A percentile compares a stretch with the other conserved stretches of the same genome.
Evolutionary conservation across 2,797 vertebrate species (phyloP).

Genomic region (Fistularia tabacaria): DNA sequence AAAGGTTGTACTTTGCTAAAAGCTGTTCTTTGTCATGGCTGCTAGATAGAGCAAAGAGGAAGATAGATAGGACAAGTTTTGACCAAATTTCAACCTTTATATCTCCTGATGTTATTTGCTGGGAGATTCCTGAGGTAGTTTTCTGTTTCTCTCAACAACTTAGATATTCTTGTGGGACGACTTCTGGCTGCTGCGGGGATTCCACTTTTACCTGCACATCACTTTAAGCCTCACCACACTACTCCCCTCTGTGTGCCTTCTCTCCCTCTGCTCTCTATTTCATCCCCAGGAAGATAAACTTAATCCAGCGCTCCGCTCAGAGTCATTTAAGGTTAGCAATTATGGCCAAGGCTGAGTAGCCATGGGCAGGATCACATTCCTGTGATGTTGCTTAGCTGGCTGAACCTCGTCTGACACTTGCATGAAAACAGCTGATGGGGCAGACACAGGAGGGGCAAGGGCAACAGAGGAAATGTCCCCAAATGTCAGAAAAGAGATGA

Average conservation of each 20-base stretch:
- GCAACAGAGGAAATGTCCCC: no score
- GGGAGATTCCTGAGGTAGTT: no score
- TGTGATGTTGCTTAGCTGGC: conserved; percentile 39
- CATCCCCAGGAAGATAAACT: conserved; percentile 50
- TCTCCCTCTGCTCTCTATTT: conserved; percentile 20
- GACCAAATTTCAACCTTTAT: no score
- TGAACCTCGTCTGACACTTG: conserved; percentile 38
- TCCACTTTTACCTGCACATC: conserved; percentile 24
- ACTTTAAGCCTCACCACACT: conserved; percentile 38
- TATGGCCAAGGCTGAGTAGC: conserved; percentile 30
- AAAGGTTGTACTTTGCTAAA: no score
- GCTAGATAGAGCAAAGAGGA: no score
- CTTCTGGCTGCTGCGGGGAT: no score
- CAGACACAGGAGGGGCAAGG: conserved; percentile 21
- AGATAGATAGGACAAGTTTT: no score
- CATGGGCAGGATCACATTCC: background rate
- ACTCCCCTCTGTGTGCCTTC: conserved; percentile 35
- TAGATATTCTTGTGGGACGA: no score
- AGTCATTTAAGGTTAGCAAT: conserved; percentile 53
- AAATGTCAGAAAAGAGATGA: no score
- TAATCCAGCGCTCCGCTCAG: conserved; percentile 42
- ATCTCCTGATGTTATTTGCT: no score
- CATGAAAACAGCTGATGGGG: conserved; percentile 47
- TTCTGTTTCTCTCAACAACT: no score
- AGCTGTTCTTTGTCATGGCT: no score